A percentile compares a stretch with the other conserved stretches of the same genome.
phyloP scores from a whole-genome alignment of 2,888 invertebrate species.

The Tetragnatha montana region DNA sequence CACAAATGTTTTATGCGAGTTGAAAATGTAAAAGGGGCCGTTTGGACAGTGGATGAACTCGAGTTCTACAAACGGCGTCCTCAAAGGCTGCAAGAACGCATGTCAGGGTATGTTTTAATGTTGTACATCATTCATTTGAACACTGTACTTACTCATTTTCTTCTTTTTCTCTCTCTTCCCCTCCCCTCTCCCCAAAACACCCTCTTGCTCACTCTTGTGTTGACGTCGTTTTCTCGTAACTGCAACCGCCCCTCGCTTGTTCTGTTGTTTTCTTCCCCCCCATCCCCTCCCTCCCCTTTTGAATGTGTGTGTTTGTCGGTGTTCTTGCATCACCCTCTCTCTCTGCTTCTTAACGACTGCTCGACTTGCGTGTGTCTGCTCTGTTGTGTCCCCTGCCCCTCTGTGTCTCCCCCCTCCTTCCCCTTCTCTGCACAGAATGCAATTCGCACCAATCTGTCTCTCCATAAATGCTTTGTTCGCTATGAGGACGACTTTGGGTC shows the following conservation, averaged over 20 bases:
- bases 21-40: conserved; percentile 99
- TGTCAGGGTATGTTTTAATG: conserved; percentile 72
- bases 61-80: conserved; percentile 99
- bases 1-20: conserved; percentile 99
- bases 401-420: conserved; percentile 34
- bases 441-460: conserved; percentile 99
- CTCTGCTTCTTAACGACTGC: background rate
- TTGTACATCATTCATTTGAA: conserved; percentile 51
- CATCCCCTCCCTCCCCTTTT: background rate
- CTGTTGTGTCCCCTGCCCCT: conserved; percentile 35
- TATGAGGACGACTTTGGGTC: conserved; percentile 99
- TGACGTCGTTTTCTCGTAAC: conserved; percentile 20
- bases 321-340: conserved; percentile 37
- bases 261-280: conserved; percentile 17
- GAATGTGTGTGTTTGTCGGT: conserved; percentile 20
- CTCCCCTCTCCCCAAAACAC: conserved; percentile 18
- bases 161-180: conserved; percentile 56
- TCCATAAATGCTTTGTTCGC: conserved; percentile 99
- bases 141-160: conserved; percentile 64
- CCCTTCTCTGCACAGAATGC: conserved; percentile 82
- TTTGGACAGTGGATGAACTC: conserved; percentile 99
- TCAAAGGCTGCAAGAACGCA: conserved; percentile 74
- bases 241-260: conserved; percentile 4
- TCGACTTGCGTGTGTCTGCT: background rate
- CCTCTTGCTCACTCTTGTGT: conserved; percentile 30